Evolutionary conservation across 2,113 vertebrate species (phyloP), one percentile per base, ranked within the genome.

Genomic region (Etheostoma cragini): DNA sequence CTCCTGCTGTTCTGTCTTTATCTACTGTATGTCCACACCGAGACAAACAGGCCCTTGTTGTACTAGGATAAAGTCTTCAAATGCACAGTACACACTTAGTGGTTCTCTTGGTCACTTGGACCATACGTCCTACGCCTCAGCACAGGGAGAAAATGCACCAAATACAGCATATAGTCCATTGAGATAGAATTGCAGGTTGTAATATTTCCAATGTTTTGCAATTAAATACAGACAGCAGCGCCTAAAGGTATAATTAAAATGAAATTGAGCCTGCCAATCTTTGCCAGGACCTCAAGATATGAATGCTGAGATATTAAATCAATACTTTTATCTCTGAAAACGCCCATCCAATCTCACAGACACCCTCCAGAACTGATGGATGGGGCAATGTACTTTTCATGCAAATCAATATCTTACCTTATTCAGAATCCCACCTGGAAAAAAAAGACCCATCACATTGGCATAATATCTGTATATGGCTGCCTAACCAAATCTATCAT

Each of bases 181-280:
- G 56, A 71, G 54, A 86, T 83, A 65, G 81, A 78, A 88, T 76
- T 57, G 63, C 45, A 54, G 54, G 78, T 52, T 83, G 77, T 76
- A 74, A 84, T 80, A 77, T 78, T 83, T 86, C 78, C 89, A 74
- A 85, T 85, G 76, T 81, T 89, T 83, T 75, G 83, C 81, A 91
- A 90, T 90, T 93, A 88, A 87, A 77, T 71, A 84, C 71, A 86
- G 85, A 87, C 58, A 88, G 80, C 54, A 78, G 63, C 78, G 90
- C 91, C 89, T 90, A 71, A 86, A 92, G 91, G 89, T 87, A 76
- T 88, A 89, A 91, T 92, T 93, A 86, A 92, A 92, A 89, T 81
- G 24, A 90, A 91, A 90, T 76, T 83, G 88, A 89, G 89, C 82
- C 84, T 82, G 86, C 73, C 87, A 89, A 78, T 89, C 86, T 86